Evolutionary conservation across 2,113 vertebrate species (phyloP), one percentile per base, ranked within the genome.

Genomic region (Pomatorhinus ruficollis): DNA sequence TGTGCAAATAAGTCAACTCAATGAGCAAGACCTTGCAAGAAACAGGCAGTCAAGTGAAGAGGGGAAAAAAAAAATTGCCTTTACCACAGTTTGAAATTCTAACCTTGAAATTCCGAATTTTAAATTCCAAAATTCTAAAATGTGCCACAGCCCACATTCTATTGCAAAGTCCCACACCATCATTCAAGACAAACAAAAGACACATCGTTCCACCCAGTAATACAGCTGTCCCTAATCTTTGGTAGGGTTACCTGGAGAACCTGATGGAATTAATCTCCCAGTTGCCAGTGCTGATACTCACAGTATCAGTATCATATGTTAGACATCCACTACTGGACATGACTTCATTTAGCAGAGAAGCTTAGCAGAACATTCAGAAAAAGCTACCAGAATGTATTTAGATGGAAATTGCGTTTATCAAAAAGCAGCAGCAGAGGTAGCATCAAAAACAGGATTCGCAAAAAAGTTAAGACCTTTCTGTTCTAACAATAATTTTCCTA

Each of bases 1-100:
- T 6, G 0, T 70, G 66, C 59, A 91, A 94, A 83, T 81, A 89
- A 95, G 42, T 90, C 63, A 87, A 23, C 44, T 57, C 82, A 83
- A 53, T 30, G 21, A 92, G 64, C 57, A 79, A 79, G 42, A 83
- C 50, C 59, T 39, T 65, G 21, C 35, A 88, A 76, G 42, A 75
- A 95, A 15, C 49, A 89, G 31, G 28, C 49, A 68, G 76, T 16
- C 53, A 93, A 68, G 6, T 7, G 19, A 53, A 90, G 31, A 75
- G 15, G 40, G 9, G 1, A 50, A 44, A 78, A 54, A 44, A 83
- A 56, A 60, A 52, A 63, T 4, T 39, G 11, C 14, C 20, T 71
- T 57, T 16, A 57, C 8, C 21, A 45, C 21, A 45, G 21, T 37
- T 64, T 63, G 25, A 92, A 84, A 87, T 21, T 78, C 37, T 59